Base-by-base conservation (phyloP, 2,888 invertebrate species). In the Heliconius charithonia region DNA sequence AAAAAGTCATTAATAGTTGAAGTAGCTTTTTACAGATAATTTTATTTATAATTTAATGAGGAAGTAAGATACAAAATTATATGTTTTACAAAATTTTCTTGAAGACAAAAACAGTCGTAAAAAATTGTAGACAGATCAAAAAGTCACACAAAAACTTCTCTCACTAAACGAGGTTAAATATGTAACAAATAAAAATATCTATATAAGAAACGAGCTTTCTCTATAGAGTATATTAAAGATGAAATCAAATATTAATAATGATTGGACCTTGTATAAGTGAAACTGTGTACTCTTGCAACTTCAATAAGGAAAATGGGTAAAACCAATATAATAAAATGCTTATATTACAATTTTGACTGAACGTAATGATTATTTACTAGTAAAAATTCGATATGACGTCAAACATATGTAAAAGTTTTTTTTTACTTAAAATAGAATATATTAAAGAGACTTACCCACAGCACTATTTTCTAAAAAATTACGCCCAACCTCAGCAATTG, bases 401-500 rank as follows among this genome's bases (percentile, higher is more conserved):
- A 51, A 51, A 22, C 7, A 51, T 37, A 37, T 0, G 10, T 37
- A 37, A 10, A 37, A 9, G 37, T 37, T 37, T 37, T 37, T 37
- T 32, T 37, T 37, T 7, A 3, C 7, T 22, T 51, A 22, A 51
- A 51, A 51, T 19, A 51, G 2, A 51, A 7, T 19, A 51, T 51
- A 51, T 51, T 51, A 22, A 51, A 51, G 51, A 51, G 51, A 16
- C 83, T 83, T 65, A 83, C 83, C 83, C 13, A 79, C 73, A 56
- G 79, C 78, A 69, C 22, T 75, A 62, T 70, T 80, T 56, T 72
- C 78, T 62, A 45, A 65, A 16, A n/a, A 73, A 27, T 29, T 63
- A 72, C 51, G 41, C 3, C 65, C 65, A 45, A 4, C 29, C 41
- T 71, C 65, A 12, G 25, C 62, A 73, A 56, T 71, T 25, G 66